Evolutionary conservation across 2,113 vertebrate species (phyloP), one percentile per base, ranked within the genome.

Genomic region (Python bivittatus): DNA sequence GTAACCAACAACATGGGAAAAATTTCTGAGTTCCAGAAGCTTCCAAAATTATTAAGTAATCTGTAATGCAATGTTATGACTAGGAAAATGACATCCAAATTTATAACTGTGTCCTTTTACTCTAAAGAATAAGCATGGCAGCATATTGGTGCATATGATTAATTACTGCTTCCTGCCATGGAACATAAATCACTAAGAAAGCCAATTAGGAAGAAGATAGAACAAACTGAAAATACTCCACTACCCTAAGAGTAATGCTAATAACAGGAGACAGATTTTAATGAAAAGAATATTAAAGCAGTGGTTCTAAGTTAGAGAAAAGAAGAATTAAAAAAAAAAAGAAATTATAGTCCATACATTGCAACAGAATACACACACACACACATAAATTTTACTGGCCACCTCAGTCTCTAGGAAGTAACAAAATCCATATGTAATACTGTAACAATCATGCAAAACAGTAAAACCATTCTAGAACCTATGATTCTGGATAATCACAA

Each of bases 61-160:
- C 17, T 27, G 20, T 54, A 17, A 48, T 53, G 11, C 17, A 83
- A 88, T 10, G 56, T 44, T 52, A 84, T 84, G 79, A 84, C 72
- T 58, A 79, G 48, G 88, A 90, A 29, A 90, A 33, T 44, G 58
- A 58, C 48, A 84, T 58, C 6, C 72, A 84, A 57, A 84, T 84
- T 91, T 58, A 38, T 68, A 86, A 84, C 12, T 72, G 27, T 57
- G n/a, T 86, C 33, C 61, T 86, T 64, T 85, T 85, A 27, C 90
- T 92, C 90, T 6, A 86, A 91, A 64, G 52, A 38, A 8, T 92
- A 87, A 94, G 68, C 57, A 91, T 58, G 20, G 44, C 52, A 33
- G 84, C 84, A 86, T 91, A 64, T 86, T 64, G 60, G 84, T 86
- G 44, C 84, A 86, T 86, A 64, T 91, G 84, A 91, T 91, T 91